Percentiles rank a stretch among this genome's conserved stretches.
These are phyloP conservation scores for Pteria penguin DNA, from an alignment of 2,888 invertebrate species.

Conservation along the genomic window DNA sequence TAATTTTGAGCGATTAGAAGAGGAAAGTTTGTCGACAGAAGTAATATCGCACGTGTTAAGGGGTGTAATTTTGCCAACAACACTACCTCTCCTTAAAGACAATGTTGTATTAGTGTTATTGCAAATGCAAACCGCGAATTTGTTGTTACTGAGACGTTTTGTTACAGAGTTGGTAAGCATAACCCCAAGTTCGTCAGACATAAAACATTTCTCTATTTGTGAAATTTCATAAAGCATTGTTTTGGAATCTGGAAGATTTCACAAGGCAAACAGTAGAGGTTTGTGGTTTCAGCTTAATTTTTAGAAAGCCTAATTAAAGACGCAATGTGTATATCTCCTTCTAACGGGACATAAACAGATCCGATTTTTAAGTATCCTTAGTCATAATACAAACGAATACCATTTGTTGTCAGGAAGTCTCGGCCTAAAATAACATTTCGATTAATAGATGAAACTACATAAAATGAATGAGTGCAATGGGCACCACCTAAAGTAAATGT, in stretches of 20 bases:
- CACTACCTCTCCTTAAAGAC: constrained; percentile 30
- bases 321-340: constrained; percentile 41
- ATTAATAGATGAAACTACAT: background rate
- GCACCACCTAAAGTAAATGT: background rate
- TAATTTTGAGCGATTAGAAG: too few species aligned
- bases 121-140: constrained; percentile 32
- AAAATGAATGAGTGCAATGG: background rate
- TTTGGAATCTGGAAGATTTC: background rate
- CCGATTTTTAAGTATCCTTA: constrained; percentile 31
- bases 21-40: too few species aligned
- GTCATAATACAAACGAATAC: background rate
- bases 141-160: background rate
- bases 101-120: constrained; percentile 39
- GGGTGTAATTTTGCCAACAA: constrained; percentile 11
- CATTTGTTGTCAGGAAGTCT: background rate
- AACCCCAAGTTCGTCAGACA: constrained; percentile 27
- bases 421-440: background rate
- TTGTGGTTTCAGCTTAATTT: background rate
- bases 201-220: background rate
- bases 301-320: background rate
- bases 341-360: constrained; percentile 33
- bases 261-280: background rate
- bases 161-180: constrained; percentile 7
- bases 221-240: background rate
- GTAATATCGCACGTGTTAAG: background rate